phyloP scores from a whole-genome alignment of 2,888 invertebrate species.

The Onthophagus sagittarius region DNA sequence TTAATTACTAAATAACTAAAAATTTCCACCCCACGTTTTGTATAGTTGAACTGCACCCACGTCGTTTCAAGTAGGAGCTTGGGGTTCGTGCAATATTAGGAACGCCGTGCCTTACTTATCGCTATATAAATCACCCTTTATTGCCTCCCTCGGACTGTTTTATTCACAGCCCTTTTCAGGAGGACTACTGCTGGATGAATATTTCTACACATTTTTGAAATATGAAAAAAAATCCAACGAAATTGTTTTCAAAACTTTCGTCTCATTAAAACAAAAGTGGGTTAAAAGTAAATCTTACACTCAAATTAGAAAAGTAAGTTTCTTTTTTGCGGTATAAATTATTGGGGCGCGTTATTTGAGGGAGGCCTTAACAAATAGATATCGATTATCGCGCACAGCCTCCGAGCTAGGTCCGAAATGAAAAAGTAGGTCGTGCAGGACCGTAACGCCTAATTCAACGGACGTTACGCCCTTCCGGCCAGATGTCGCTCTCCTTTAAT shows the following conservation, averaged over 20 bases:
- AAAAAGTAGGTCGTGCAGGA: neutral
- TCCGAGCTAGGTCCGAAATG: neutral
- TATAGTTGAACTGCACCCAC: too few species aligned
- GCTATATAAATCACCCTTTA: neutral
- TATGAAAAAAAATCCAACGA: too few species aligned
- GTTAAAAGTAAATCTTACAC: too few species aligned
- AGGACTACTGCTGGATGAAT: neutral
- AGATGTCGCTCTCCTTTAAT: neutral
- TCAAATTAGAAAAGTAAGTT: too few species aligned
- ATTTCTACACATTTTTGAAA: neutral
- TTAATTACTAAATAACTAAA: too few species aligned
- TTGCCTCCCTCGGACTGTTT: neutral
- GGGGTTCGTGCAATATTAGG: neutral
- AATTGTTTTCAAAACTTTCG: too few species aligned
- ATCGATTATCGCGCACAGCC: neutral
- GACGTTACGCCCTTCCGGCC: neutral
- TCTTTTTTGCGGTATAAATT: neutral
- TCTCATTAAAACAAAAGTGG: too few species aligned
- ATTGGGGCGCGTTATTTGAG: neutral
- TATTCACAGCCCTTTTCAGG: neutral
- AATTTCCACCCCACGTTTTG: too few species aligned
- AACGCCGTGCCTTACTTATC: neutral
- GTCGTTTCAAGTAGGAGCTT: neutral
- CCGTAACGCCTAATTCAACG: neutral
- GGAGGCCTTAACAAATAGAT: neutral